Evolutionary conservation across 1,140 invertebrate species (phyloP).

Genomic region (Tribolium castaneum): DNA sequence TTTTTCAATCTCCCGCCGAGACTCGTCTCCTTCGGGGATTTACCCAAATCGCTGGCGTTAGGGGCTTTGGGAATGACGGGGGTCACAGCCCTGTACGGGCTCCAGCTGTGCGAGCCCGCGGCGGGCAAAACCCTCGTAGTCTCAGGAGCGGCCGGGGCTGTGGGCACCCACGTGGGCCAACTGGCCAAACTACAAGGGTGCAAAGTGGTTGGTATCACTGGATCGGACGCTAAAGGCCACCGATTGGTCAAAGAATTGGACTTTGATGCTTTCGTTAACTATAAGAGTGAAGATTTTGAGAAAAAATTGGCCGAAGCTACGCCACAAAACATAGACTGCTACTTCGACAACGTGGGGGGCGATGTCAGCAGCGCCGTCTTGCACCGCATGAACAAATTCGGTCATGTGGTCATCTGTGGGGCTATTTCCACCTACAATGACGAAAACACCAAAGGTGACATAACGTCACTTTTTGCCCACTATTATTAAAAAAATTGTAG

Average conservation of each 20-base stretch:
- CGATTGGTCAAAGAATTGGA: constrained; percentile 73
- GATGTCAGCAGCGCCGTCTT: constrained; percentile 71
- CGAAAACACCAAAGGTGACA: constrained; percentile 56
- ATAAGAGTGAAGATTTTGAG: constrained; percentile 71
- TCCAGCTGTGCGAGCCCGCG: constrained; percentile 72
- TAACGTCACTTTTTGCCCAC: not conserved
- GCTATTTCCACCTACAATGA: constrained; percentile 71
- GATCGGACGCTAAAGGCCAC: constrained; percentile 74
- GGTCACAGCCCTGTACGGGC: constrained; percentile 78
- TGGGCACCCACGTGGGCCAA: constrained; percentile 78
- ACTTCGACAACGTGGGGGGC: constrained; percentile 78
- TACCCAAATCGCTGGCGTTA: constrained; percentile 63
- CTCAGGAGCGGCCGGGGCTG: constrained; percentile 75
- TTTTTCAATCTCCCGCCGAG: not conserved
- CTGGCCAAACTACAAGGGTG: constrained; percentile 76
- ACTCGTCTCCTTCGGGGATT: not conserved
- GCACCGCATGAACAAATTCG: constrained; percentile 70
- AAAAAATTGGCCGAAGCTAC: constrained; percentile 69
- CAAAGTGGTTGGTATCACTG: constrained; percentile 77
- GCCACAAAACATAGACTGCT: constrained; percentile 76
- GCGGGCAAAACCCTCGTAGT: constrained; percentile 75
- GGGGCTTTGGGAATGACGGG: constrained; percentile 71
- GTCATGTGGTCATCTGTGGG: constrained; percentile 72
- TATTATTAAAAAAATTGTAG: not conserved
- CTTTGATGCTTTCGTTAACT: constrained; percentile 77